Evolutionary conservation across 2,797 vertebrate genomes (phyloP).

Genomic region (Syngnathus rostellatus): DNA sequence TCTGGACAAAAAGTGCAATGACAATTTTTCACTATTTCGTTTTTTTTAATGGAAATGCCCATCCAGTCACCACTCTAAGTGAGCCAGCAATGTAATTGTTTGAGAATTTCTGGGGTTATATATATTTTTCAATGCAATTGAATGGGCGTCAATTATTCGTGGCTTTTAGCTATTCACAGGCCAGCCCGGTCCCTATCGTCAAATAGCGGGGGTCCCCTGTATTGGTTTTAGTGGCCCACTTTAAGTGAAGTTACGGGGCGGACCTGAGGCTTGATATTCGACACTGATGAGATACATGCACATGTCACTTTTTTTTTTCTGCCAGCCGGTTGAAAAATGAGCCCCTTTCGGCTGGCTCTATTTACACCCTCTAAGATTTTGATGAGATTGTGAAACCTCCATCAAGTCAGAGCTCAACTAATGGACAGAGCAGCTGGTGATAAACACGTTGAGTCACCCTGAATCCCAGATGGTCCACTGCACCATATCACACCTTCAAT

Average conservation of each 20-base stretch:
- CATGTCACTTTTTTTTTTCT: slow-evolving; percentile 2
- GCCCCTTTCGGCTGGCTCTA: slow-evolving; percentile 26
- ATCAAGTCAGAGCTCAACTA: slow-evolving; percentile 22
- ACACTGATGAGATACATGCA: neutral
- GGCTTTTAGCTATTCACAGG: no score
- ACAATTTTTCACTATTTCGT: neutral
- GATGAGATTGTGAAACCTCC: slow-evolving; percentile 28
- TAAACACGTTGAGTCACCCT: slow-evolving; percentile 1
- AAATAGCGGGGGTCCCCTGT: no score
- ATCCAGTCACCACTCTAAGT: no score
- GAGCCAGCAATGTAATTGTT: no score
- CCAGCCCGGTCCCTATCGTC: no score
- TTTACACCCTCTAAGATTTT: slow-evolving; percentile 30
- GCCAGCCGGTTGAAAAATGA: slow-evolving; percentile 20
- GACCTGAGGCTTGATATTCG: neutral
- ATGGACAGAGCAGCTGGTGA: slow-evolving; percentile 12
- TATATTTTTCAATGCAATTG: no score
- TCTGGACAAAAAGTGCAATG: neutral
- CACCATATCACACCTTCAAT: neutral
- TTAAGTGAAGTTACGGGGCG: neutral
- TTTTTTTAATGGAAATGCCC: no score
- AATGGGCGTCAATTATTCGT: no score
- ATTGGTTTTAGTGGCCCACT: no score
- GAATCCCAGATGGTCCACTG: neutral
- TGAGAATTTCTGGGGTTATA: no score